Evolutionary conservation across 1,140 invertebrate genomes (phyloP).

Genomic region (Drosophila eugracilis): DNA sequence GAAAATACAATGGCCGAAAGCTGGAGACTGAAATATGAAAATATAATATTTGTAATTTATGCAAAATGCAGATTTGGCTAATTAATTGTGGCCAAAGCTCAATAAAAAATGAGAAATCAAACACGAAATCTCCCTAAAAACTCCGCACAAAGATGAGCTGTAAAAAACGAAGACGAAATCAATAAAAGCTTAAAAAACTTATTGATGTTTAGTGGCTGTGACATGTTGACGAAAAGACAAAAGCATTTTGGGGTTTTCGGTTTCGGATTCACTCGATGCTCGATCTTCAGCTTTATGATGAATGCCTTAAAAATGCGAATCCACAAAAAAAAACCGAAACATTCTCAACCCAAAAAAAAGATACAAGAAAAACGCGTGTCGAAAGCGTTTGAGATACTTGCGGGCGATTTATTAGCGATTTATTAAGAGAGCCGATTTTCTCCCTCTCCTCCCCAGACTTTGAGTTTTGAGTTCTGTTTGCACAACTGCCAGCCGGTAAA

Average conservation of each 20-base stretch:
- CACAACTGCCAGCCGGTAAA: constrained; percentile 61
- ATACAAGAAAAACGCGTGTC: constrained; percentile 67
- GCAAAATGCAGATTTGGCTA: constrained; percentile 81
- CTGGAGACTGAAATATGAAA: constrained; percentile 54
- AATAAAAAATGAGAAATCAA: constrained; percentile 64
- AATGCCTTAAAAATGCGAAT: constrained; percentile 71
- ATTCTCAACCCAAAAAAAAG: constrained; percentile 1
- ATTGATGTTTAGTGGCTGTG: constrained; percentile 76
- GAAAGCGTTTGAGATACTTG: constrained; percentile 63
- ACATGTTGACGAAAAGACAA: constrained; percentile 79
- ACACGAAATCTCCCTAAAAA: constrained; percentile 56
- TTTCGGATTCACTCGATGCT: constrained; percentile 30
- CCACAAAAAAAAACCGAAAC: constrained; percentile 36
- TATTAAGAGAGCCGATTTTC: constrained; percentile 52
- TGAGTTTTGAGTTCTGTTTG: constrained; percentile 49
- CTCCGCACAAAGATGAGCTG: constrained; percentile 75
- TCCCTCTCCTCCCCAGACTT: constrained; percentile 26
- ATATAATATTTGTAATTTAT: constrained; percentile 78
- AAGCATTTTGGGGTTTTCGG: constrained; percentile 47
- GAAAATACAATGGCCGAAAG: constrained; percentile 42
- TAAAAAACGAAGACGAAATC: constrained; percentile 52
- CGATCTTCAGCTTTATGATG: constrained; percentile 56
- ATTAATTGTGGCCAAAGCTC: constrained; percentile 80
- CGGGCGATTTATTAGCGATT: constrained; percentile 71
- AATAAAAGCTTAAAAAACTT: constrained; percentile 56